Evolutionary conservation across 2,888 invertebrate genomes (phyloP), one percentile per base, ranked within the genome.

Genomic region (Allolobophora icterica): DNA sequence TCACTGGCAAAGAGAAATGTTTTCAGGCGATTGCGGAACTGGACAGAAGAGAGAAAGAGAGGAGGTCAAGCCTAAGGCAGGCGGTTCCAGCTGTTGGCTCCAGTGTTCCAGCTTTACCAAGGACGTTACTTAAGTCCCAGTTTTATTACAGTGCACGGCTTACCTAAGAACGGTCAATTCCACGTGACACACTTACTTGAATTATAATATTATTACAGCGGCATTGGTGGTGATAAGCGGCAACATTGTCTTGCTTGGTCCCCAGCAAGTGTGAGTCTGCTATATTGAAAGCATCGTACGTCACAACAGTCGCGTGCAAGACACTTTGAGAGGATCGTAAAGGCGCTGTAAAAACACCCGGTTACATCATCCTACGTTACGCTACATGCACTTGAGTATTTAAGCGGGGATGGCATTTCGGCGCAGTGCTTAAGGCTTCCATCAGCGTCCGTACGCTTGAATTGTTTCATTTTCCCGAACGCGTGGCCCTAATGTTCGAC

Each of bases 401-500:
- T 52, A 52, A 71, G 71, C 71, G 11, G 30, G 30, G n/a, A 71
- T 71, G 71, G n/a, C 71, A n/a, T 71, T 8, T 71, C 71, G n/a
- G 71, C 21, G 1, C 24, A 24, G 24, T n/a, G n/a, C 71, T 71
- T n/a, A 71, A 30, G 71, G 30, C 71, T 13, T 71, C 30, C 30
- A 71, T 52, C 24, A 71, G n/a, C 71, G 71, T n/a, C 71, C 71
- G 71, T n/a, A n/a, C 71, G 71, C n/a, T 30, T 71, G 71, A 71
- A 71, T 71, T 71, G 71, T 71, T 71, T 71, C 71, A 71, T 71
- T 71, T 71, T 71, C 71, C 30, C 71, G 71, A 71, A 71, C 71
- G 71, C 71, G 71, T 71, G 71, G 71, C n/a, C 71, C 8, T 71
- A 71, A 71, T n/a, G 71, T 71, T 71, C 30, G 8, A n/a, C 8